Conservation (phyloP, 2,797 vertebrate genomes). For the Sebastes hopkinsi region DNA sequence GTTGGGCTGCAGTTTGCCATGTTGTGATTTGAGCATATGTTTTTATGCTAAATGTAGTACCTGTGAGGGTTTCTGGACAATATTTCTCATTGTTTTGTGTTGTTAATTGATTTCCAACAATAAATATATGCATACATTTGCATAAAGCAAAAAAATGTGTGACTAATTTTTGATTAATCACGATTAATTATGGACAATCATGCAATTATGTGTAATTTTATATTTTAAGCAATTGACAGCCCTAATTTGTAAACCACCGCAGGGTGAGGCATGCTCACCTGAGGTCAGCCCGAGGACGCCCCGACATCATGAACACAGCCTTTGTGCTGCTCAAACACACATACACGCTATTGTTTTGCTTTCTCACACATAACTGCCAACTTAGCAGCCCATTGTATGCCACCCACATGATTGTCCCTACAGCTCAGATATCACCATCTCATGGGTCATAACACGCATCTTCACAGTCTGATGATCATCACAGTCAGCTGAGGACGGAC, state of each 20-base stretch:
- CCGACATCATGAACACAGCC: slow-evolving; percentile 24
- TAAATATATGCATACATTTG: no score
- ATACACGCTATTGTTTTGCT: slow-evolving; percentile 26
- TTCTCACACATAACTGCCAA: slow-evolving; percentile 28
- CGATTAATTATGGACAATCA: no score
- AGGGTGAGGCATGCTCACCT: slow-evolving; percentile 31
- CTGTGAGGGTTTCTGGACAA: no score
- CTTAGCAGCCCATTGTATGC: slow-evolving; percentile 11
- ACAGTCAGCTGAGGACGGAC: neutral
- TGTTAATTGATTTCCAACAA: no score
- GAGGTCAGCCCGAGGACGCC: slow-evolving; percentile 42
- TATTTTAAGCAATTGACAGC: no score
- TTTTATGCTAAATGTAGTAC: no score
- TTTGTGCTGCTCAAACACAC: slow-evolving; percentile 23
- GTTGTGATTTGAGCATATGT: no score
- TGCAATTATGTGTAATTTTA: no score
- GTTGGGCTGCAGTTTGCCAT: fast-evolving
- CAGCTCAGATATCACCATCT: slow-evolving; percentile 52
- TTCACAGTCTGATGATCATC: slow-evolving; percentile 10
- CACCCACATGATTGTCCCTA: slow-evolving; percentile 30
- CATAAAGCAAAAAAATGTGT: no score
- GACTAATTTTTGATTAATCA: no score
- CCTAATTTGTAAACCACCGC: slow-evolving; percentile 4
- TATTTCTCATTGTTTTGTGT: no score
- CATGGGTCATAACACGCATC: slow-evolving; percentile 18